A percentile compares a stretch with the other conserved stretches of the same genome.
These are phyloP conservation scores for Dasypolia templi DNA, from an alignment of 2,888 invertebrate genomes.

Conservation along the genomic window DNA sequence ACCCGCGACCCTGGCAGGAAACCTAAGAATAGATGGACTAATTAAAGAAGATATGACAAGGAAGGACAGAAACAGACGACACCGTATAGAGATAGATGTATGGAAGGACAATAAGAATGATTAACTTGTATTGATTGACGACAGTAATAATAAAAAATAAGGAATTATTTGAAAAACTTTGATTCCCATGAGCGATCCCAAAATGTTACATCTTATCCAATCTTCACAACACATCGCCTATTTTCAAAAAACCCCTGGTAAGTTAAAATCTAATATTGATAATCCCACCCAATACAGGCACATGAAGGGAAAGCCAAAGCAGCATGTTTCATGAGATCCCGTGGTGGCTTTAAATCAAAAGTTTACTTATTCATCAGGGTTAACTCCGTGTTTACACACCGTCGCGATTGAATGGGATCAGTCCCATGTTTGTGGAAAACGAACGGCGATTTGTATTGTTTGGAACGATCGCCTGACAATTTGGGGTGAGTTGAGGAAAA, in stretches of 20 bases:
- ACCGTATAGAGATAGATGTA: background rate
- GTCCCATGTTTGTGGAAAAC: conserved; percentile 54
- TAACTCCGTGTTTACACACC: conserved; percentile 55
- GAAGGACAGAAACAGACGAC: too few relatives aligned
- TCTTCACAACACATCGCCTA: conserved; percentile 1
- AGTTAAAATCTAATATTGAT: conserved; percentile 58
- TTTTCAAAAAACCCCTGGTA: conserved; percentile 22
- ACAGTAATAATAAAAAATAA: background rate
- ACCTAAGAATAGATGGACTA: background rate
- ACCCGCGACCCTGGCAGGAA: too few relatives aligned
- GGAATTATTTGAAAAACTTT: background rate
- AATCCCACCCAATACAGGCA: conserved; percentile 28
- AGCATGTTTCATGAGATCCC: conserved; percentile 65
- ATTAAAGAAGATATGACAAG: too few relatives aligned
- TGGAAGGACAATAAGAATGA: background rate
- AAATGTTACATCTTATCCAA: background rate
- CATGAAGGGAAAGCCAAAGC: conserved; percentile 30
- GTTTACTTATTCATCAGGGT: conserved; percentile 69
- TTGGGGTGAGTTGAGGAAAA: conserved; percentile 51
- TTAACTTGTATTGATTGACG: background rate
- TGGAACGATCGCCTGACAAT: conserved; percentile 42
- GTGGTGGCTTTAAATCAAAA: conserved; percentile 67
- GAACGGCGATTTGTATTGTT: conserved; percentile 59
- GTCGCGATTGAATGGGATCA: conserved; percentile 54
- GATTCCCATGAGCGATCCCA: background rate